Base-by-base conservation (phyloP, 2,797 vertebrate genomes). In the Phoxinus dragarum region DNA sequence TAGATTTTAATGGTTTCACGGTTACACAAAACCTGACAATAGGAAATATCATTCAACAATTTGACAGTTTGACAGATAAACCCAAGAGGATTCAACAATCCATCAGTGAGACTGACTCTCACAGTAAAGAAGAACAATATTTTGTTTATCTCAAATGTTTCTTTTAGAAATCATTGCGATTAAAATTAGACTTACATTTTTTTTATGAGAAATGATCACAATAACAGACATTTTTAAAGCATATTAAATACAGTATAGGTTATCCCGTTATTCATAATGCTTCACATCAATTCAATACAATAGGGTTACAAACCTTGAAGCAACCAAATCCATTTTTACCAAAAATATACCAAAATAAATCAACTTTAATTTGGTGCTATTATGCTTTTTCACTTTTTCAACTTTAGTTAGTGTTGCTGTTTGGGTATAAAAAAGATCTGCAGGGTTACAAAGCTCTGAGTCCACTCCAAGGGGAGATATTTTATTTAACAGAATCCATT, bases 1-100 rank as follows among this genome's bases (percentile, higher is more conserved):
- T 6, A 16, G 34, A 14, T 76, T 76, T 76, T 5, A 8, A n/a
- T 77, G 52, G 52, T 8, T 78, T 78, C 16, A 42, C 21, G 5
- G 56, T 44, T 49, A 67, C 11, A 68, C 61, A 52, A 52, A 44
- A 68, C 19, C 44, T 80, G 61, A 68, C 72, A 75, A 54, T 52
- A 54, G 16, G 27, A 66, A 66, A 17, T 27, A 54, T 19, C 1
- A 5, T 34, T 34, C 49, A 27, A 75, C 27, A 19, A 19, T 75
- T 34, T 52, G 73, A 38, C 31, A 36, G 42, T 54, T 34, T 36
- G 73, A 52, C 31, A 36, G 27, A 10, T 80, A 80, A 68, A 66
- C n/a, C 5, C 27, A 47, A 34, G 17, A 34, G 31, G 6, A 67
- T 49, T 49, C 11, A 67, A 49, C 27, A 49, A 49, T 16, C 42